Percentiles rank a stretch among this genome's conserved stretches.
phyloP scores from a whole-genome alignment of 2,113 vertebrate genomes.

The Dasyurus viverrinus region DNA sequence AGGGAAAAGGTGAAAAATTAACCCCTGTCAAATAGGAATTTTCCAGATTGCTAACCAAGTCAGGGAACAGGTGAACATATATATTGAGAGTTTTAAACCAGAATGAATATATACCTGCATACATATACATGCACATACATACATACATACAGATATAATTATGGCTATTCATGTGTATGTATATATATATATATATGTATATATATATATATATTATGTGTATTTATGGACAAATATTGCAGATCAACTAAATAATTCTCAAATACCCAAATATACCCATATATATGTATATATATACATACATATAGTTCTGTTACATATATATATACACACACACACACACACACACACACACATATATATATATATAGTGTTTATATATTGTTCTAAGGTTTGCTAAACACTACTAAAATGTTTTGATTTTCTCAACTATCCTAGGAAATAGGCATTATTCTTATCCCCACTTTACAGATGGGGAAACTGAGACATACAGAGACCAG shows the following conservation, averaged over 20 bases:
- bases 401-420: neutral
- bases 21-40: constrained; percentile 79
- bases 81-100: constrained; percentile 36
- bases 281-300: no score
- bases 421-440: neutral
- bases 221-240: neutral
- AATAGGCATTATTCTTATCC: neutral
- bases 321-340: no score
- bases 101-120: constrained; percentile 41
- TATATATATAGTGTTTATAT: neutral
- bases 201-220: no score
- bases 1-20: constrained; percentile 69
- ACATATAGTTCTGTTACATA: no score
- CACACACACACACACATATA: no score
- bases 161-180: neutral
- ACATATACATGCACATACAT: neutral
- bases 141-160: neutral
- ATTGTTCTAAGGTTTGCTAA: neutral
- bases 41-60: constrained; percentile 77
- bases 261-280: no score
- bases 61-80: constrained; percentile 40
- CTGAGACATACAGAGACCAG: neutral
- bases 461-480: neutral
- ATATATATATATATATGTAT: neutral
- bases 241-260: neutral